Conservation (phyloP, 1,140 invertebrate genomes). For the Ericerus pela region DNA sequence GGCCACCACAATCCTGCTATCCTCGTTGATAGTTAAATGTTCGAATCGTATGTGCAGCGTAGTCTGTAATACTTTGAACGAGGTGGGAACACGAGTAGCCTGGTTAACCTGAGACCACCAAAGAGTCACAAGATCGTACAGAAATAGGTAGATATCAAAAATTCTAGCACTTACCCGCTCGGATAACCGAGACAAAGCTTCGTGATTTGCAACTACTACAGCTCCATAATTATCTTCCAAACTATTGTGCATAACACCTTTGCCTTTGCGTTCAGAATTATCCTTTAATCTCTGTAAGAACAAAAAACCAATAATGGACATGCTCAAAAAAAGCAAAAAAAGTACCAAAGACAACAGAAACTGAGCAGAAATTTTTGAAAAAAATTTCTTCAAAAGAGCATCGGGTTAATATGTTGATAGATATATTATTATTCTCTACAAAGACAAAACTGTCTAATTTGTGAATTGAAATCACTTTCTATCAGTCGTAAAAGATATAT, state of each 20-base stretch:
- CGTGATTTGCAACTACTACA: slow-evolving; percentile 73
- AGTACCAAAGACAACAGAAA: too few relatives aligned
- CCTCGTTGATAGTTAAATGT: slow-evolving; percentile 41
- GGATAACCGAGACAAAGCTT: slow-evolving; percentile 65
- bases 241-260: slow-evolving; percentile 62
- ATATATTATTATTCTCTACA: too few relatives aligned
- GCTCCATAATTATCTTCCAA: slow-evolving; percentile 76
- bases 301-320: too few relatives aligned
- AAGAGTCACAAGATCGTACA: neutral
- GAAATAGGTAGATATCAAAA: neutral
- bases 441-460: too few relatives aligned
- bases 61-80: slow-evolving; percentile 51
- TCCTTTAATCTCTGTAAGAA: too few relatives aligned
- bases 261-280: too few relatives aligned
- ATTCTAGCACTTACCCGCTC: slow-evolving; percentile 46
- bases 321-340: too few relatives aligned
- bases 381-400: too few relatives aligned
- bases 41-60: slow-evolving; percentile 48
- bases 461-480: too few relatives aligned
- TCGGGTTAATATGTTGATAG: too few relatives aligned
- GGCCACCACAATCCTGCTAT: slow-evolving; percentile 38
- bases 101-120: slow-evolving; percentile 45
- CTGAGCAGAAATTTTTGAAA: too few relatives aligned
- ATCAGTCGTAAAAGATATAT: too few relatives aligned
- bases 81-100: slow-evolving; percentile 42